phyloP scores from a whole-genome alignment of 2,113 vertebrate genomes.

The Xenopus borealis region DNA sequence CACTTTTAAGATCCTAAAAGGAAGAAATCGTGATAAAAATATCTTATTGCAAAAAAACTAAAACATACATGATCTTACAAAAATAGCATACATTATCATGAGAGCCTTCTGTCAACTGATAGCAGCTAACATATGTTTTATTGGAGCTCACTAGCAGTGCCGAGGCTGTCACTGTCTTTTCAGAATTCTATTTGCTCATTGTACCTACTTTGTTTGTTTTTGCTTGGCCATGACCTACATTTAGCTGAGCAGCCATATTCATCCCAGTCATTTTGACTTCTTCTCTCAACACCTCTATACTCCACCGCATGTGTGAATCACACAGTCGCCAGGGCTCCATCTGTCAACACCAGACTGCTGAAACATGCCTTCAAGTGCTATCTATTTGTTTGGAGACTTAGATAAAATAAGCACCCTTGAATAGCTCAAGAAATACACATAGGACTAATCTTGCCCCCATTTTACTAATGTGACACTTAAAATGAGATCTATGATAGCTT shows the following conservation, averaged over 20 bases:
- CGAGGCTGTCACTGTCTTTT: background rate
- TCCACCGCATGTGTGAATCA: conserved; percentile 1
- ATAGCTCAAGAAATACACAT: background rate
- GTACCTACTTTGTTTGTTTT: conserved; percentile 27
- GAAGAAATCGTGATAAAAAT: too few species aligned
- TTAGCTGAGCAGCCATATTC: background rate
- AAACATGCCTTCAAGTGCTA: background rate
- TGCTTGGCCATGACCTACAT: conserved; percentile 8
- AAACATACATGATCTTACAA: too few species aligned
- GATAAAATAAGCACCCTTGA: conserved; percentile 18
- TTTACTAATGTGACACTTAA: background rate
- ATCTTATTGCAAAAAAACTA: too few species aligned
- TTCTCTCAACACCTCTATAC: conserved; percentile 19
- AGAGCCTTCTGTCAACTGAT: background rate
- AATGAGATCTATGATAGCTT: background rate
- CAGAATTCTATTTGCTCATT: background rate
- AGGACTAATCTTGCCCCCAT: background rate
- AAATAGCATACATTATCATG: background rate
- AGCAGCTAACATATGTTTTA: too few species aligned
- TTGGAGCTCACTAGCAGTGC: background rate
- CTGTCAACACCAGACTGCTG: conserved; percentile 7
- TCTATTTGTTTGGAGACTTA: conserved; percentile 18
- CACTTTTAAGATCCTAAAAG: too few species aligned
- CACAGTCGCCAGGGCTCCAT: conserved; percentile 2
- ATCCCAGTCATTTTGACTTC: background rate